A percentile compares a stretch with the other conserved stretches of the same genome.
phyloP scores from a whole-genome alignment of 2,113 vertebrate genomes.

The Dicentrarchus labrax region DNA sequence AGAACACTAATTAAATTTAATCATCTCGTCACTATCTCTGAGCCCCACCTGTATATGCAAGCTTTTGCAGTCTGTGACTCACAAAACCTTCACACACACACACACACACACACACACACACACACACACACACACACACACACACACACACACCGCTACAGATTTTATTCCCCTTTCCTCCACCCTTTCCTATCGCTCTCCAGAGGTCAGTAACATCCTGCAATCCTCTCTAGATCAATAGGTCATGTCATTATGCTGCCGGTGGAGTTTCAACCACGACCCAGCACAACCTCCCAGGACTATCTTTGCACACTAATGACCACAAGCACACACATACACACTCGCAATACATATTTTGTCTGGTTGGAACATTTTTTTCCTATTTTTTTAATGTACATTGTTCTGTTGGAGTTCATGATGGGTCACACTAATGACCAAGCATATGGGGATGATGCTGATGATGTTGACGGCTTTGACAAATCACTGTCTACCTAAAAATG shows the following conservation, averaged over 20 bases:
- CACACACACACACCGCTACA: neutral
- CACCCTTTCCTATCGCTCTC: slow-evolving; percentile 35
- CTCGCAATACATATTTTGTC: slow-evolving; percentile 13
- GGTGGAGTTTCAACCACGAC: slow-evolving; percentile 64
- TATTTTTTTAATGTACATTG: slow-evolving; percentile 19
- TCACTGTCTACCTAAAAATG: neutral
- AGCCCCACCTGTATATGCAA: neutral
- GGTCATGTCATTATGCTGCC: slow-evolving; percentile 72
- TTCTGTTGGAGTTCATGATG: slow-evolving; percentile 10
- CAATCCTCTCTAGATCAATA: slow-evolving; percentile 70
- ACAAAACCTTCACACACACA: neutral
- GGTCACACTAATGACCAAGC: slow-evolving; percentile 40
- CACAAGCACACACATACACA: slow-evolving; percentile 19
- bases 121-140: neutral
- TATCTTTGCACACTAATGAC: slow-evolving; percentile 69
- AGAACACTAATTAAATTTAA: too few species aligned
- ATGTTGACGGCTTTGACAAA: neutral
- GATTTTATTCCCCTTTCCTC: neutral
- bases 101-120: neutral
- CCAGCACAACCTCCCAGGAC: slow-evolving; percentile 50
- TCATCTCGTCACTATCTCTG: neutral
- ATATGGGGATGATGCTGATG: neutral
- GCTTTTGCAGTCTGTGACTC: neutral
- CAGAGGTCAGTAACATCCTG: slow-evolving; percentile 61
- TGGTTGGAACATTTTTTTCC: neutral